Base-by-base conservation (phyloP, 2,888 invertebrate species). In the Diadegma fenestrale region DNA sequence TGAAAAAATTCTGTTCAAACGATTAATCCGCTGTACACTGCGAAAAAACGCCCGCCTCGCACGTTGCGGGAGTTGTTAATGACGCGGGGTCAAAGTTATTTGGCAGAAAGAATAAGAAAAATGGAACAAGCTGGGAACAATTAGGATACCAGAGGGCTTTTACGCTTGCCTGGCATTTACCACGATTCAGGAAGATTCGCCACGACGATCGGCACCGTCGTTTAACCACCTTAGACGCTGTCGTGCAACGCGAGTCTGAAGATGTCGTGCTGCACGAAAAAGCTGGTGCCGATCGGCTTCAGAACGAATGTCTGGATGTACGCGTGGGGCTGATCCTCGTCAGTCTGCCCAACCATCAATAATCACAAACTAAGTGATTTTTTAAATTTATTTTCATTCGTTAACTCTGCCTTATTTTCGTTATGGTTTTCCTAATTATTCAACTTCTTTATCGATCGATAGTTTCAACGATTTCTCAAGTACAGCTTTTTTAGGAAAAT, bases 251-350 rank as follows among this genome's bases (percentile, higher is more conserved):
- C 97, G 94, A 99, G 96, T 94, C 99, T 96, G 96, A 99, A 99
- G 94, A 98, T 96, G 95, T 99, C 99, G 94, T 99, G 98, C 95
- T 98, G 97, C 94, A 99, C 97, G 95, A 97, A 98, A 96, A 97
- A 99, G 94, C 97, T 97, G 94, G 95, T 97, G 94, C 96, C 97
- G 94, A 97, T 96, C 90, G 98, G 98, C 95, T 97, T 98, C 95
- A 99, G 95, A 91, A 98, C 96, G 96, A 99, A 99, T 89, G 97
- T 97, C 95, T 99, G 99, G 93, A 96, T 96, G 95, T 98, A 99
- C 90, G 97, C 97, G 94, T 99, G 98, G 90, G 98, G 97, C 93
- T 97, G 97, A 95, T 99, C 99, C 91, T 98, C 98, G 94, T 99
- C 98, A 91, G 98, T 98, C 98, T 99, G 95, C 94, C 94, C 94